Base-by-base conservation (phyloP, 2,113 vertebrate species). In the Trichomycterus rosablanca region DNA sequence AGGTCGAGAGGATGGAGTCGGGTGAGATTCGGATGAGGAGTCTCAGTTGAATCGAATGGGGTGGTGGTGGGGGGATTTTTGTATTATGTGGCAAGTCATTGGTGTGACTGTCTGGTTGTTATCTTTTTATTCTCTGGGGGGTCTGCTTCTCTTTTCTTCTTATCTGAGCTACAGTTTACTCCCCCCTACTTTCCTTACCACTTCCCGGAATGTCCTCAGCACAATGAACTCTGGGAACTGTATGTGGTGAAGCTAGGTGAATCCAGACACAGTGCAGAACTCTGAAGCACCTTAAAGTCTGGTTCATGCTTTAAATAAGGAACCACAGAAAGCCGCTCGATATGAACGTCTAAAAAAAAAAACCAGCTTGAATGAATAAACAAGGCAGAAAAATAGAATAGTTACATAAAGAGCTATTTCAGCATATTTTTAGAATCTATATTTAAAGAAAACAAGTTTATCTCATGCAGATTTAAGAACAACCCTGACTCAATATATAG, bases 51-150 rank as follows among this genome's bases (percentile, higher is more conserved):
- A 45, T 42, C 30, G 34, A 60, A n/a, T 5, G 37, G 37, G 40
- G 22, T 55, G 59, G 45, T 52, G 54, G 62, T 73, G 81, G 75
- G 81, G 76, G 77, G 74, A 75, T 70, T 67, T 80, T 73, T 83
- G 84, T 80, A 84, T 86, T 85, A 79, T 81, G 81, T 85, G 79
- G 83, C 81, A 62, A 71, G 67, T 69, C 74, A 26, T 80, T 81
- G 80, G 82, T 83, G 74, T 84, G 82, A 80, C 81, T 76, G 83
- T 80, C 83, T 86, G 69, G 26, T 45, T 74, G 72, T 84, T 87
- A 84, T 89, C 85, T 84, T 63, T 59, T 76, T 75, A 5, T 32
- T 37, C 34, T 37, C 34, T 37, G 34, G 34, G 34, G 34, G 59
- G 65, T 79, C 45, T 62, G 34, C 37, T 69, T 68, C 68, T 72